A percentile compares a stretch with the other conserved stretches of the same genome.
phyloP scores from a whole-genome alignment of 2,888 invertebrate genomes.

The Galeopsomyia nigrocyanea region DNA sequence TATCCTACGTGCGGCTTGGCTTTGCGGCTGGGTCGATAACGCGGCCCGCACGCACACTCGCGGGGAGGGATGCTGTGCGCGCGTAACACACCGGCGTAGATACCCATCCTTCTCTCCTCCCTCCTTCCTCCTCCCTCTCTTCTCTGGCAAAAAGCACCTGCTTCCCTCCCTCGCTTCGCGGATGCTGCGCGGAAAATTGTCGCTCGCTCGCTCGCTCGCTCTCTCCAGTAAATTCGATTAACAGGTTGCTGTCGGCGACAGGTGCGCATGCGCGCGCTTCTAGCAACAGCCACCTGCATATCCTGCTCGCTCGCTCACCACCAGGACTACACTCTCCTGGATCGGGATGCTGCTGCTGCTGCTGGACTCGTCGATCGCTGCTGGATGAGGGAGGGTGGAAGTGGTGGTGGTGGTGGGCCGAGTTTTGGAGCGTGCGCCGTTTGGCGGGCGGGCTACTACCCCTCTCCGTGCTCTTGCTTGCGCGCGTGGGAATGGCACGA shows the following conservation, averaged over 20 bases:
- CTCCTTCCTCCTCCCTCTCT: conserved; percentile 59
- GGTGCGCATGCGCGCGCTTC: neutral
- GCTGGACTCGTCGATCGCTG: neutral
- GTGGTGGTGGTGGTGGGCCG: neutral
- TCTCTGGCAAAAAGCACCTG: neutral
- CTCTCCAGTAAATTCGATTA: conserved; percentile 44
- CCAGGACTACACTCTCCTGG: too few relatives aligned
- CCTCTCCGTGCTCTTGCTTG: neutral
- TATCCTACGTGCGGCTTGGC: conserved; percentile 48
- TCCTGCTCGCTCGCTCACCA: neutral
- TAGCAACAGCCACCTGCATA: neutral
- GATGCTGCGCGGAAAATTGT: neutral
- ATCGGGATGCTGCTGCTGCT: neutral
- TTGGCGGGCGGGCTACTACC: too few relatives aligned
- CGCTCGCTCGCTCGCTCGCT: conserved; percentile 55
- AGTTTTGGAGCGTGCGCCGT: conserved; percentile 1
- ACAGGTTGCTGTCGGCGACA: conserved; percentile 40
- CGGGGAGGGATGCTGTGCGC: neutral
- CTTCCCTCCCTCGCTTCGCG: too few relatives aligned
- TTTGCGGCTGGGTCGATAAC: conserved; percentile 65
- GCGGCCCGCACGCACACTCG: conserved; percentile 3
- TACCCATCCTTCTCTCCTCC: neutral
- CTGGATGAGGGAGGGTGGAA: neutral
- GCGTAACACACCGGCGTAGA: conserved; percentile 6
- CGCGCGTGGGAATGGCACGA: conserved; percentile 10